A percentile compares a stretch with the other conserved stretches of the same genome.
Evolutionary conservation across 64 coral and sea anemone genomes (phyloP).

Genomic region (Pachyseris speciosa): DNA sequence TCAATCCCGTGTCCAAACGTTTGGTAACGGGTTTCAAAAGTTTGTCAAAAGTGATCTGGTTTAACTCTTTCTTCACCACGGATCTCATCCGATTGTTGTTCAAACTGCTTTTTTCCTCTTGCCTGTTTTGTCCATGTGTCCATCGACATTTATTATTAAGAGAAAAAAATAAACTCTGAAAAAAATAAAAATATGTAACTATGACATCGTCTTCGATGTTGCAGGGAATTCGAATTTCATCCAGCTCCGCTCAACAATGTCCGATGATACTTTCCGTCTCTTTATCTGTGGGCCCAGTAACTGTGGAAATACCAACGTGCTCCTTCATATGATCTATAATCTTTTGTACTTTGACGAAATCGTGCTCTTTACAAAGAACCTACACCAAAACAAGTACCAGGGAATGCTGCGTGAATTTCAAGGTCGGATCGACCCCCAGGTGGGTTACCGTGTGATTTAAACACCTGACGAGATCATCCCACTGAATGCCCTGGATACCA

Average conservation of each 20-base stretch:
- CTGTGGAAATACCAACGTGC: background rate
- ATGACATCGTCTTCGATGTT: background rate
- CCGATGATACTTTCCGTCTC: background rate
- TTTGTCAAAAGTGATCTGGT: no score
- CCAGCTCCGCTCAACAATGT: background rate
- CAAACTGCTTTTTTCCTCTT: no score
- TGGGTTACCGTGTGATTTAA: background rate
- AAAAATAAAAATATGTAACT: no score
- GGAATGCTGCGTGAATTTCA: background rate
- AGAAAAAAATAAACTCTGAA: no score
- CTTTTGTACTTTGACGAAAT: background rate
- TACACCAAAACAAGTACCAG: slow-evolving; percentile 19
- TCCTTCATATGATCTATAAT: background rate
- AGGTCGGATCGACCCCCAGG: background rate
- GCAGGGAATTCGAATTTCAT: background rate
- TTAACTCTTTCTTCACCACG: no score
- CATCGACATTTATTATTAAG: no score
- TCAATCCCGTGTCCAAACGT: no score
- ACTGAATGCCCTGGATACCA: background rate
- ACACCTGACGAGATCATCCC: background rate
- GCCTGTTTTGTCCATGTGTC: no score
- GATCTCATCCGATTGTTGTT: no score
- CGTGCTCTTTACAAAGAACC: background rate
- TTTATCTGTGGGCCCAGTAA: background rate
- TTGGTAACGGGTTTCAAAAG: no score